phyloP scores from a whole-genome alignment of 2,113 vertebrate species.

The Corythoichthys haematopterus region DNA sequence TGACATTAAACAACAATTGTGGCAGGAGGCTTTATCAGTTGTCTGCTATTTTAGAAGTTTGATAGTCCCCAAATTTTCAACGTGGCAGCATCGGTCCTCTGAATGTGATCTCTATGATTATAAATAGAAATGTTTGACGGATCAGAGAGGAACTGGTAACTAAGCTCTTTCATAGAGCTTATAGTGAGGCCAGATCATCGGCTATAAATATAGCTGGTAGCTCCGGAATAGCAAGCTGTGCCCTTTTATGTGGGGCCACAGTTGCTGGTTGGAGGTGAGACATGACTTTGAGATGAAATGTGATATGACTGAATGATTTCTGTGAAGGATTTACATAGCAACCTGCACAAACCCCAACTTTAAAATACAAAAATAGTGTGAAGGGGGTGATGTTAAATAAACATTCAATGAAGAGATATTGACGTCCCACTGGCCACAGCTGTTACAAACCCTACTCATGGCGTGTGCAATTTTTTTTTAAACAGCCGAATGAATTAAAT shows the following conservation, averaged over 20 bases:
- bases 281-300: conserved; percentile 27
- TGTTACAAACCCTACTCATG: conserved; percentile 44
- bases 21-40: conserved; percentile 33
- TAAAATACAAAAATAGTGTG: conserved; percentile 19
- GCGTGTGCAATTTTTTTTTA: conserved; percentile 31
- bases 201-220: conserved; percentile 59
- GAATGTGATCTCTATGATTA: conserved; percentile 42
- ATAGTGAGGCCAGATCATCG: conserved; percentile 48
- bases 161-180: conserved; percentile 53
- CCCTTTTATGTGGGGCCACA: conserved; percentile 57
- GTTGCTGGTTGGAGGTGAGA: conserved; percentile 32
- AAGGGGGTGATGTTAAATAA: conserved; percentile 12
- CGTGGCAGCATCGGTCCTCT: conserved; percentile 27
- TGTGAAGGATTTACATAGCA: conserved; percentile 24
- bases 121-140: conserved; percentile 57
- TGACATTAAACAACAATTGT: conserved; percentile 30
- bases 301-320: conserved; percentile 35
- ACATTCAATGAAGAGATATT: background rate
- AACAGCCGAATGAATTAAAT: conserved; percentile 25
- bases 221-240: conserved; percentile 56
- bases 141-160: conserved; percentile 41
- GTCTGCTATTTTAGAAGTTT: conserved; percentile 35
- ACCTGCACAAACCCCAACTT: conserved; percentile 21
- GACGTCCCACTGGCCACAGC: conserved; percentile 38
- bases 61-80: conserved; percentile 42